A percentile compares a stretch with the other conserved stretches of the same genome.
Evolutionary conservation across 2,113 vertebrate species (phyloP).

Genomic region (Calyptommatus sinebrachiatus): DNA sequence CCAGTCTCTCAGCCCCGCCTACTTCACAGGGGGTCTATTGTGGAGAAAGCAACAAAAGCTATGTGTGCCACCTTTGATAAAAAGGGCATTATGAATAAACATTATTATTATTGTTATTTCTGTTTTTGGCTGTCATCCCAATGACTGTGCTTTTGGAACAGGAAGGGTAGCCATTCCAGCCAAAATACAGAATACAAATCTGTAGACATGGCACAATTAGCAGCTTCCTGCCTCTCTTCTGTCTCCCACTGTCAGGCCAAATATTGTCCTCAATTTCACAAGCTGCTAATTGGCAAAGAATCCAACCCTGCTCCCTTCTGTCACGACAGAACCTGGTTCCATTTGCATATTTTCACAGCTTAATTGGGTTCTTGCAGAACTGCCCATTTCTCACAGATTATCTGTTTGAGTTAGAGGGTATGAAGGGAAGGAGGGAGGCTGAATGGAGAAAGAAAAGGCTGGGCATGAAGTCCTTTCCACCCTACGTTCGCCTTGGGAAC

Average conservation of each 20-base stretch:
- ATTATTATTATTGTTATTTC: too few species aligned
- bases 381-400: neutral
- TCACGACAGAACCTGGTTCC: fast-evolving
- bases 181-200: neutral
- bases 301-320: neutral
- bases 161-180: neutral
- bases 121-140: too few species aligned
- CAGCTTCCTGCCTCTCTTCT: neutral
- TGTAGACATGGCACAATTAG: fast-evolving
- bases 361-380: neutral
- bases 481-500: too few species aligned
- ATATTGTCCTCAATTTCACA: conserved; percentile 31
- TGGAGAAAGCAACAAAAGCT: too few species aligned
- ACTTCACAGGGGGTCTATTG: too few species aligned
- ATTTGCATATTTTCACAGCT: neutral
- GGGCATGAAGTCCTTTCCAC: neutral
- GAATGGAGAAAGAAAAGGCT: too few species aligned
- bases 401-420: neutral
- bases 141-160: neutral
- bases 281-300: neutral
- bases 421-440: neutral
- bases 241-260: neutral
- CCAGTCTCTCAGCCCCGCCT: too few species aligned
- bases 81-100: too few species aligned
- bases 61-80: too few species aligned